Evolutionary conservation across 37 sponge, comb jelly and placozoan genomes (phyloP), one percentile per base, ranked within the genome.

Genomic region (Ephydatia muelleri): DNA sequence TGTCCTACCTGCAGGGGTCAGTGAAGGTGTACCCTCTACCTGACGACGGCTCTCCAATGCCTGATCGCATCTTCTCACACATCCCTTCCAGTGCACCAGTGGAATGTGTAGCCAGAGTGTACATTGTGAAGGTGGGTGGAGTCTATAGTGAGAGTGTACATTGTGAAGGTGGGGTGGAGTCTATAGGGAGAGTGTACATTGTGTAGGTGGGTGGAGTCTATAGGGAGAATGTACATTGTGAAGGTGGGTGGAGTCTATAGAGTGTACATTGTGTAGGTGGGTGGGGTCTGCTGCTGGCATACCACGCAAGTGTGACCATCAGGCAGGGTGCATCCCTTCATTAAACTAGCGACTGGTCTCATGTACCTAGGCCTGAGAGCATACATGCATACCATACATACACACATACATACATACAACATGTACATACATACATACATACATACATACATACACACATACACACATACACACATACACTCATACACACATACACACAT

Each of bases 21-120:
- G 76, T 99, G 74, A 93, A 93, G 83, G 89, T 95, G 78, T 99
- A 97, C 80, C 95, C 93, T 43, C 87, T 99, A 30, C 99, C 99
- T 30, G 88, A 89, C 13, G 99, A 98, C 83, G 92, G 90, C 0
- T 85, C 89, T 47, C 82, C 89, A n/a, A 79, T 73, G 30, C 92
- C 92, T 33, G 87, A 90, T 5, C 77, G 49, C 26, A 89, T 92
- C 64, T 92, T 89, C 49, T 67, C 78, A 66, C 75, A 90, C 67
- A 85, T 95, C 9, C 93, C 97, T 30, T 86, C 91, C 28, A 88
- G 90, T n/a, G 76, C 85, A 29, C 91, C 94, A 29, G 85, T 92
- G 65, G 90, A 93, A 65, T 87, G 87, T 73, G 73, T 97, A 13
- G 92, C 96, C 48, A 70, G 99, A n/a, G 92, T 99, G 38, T 99